These are phyloP conservation scores for Lepidotrigona ventralis DNA, from an alignment of 1,140 invertebrate genomes.

Conservation along the genomic window DNA sequence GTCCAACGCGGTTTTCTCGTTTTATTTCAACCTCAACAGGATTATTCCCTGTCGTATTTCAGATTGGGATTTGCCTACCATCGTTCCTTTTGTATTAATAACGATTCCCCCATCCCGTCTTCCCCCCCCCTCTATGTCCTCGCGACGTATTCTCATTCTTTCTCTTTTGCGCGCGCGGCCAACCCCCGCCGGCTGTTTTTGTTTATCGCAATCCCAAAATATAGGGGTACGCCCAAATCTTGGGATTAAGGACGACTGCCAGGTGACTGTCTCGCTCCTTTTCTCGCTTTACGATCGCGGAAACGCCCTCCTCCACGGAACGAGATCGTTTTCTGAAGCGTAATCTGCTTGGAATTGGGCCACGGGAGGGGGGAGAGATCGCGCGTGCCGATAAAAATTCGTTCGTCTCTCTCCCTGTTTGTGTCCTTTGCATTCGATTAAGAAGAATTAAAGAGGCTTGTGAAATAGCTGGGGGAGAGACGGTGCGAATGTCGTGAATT, in stretches of 20 bases:
- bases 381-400: constrained; percentile 15
- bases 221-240: constrained; percentile 70
- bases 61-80: constrained; percentile 75
- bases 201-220: constrained; percentile 62
- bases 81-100: constrained; percentile 73
- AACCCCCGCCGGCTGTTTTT: constrained; percentile 64
- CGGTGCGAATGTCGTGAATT: background rate
- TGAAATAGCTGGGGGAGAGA: background rate
- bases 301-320: constrained; percentile 29
- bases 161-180: constrained; percentile 20
- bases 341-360: constrained; percentile 46
- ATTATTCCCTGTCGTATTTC: constrained; percentile 76
- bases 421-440: background rate
- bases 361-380: background rate
- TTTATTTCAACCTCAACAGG: constrained; percentile 71
- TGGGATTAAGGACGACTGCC: constrained; percentile 71
- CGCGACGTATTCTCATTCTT: constrained; percentile 57
- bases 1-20: constrained; percentile 50
- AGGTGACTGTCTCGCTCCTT: constrained; percentile 54
- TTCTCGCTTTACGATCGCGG: constrained; percentile 58
- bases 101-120: constrained; percentile 52
- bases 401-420: background rate
- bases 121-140: background rate
- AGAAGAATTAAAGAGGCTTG: background rate
- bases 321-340: constrained; percentile 49